Evolutionary conservation across 2,797 vertebrate genomes (phyloP), one percentile per base, ranked within the genome.

Genomic region (Leptodactylus fallax): DNA sequence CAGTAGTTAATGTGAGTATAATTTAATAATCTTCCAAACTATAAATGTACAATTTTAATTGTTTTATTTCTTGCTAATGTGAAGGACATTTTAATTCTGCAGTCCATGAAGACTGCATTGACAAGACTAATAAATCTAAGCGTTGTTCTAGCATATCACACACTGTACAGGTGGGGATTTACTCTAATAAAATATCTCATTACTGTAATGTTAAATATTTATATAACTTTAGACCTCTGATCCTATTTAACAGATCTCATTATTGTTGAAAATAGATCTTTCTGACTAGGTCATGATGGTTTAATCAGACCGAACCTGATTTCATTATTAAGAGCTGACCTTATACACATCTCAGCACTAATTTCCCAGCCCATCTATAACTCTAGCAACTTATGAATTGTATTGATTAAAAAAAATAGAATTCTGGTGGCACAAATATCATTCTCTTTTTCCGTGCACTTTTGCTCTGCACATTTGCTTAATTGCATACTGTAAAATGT

Each of bases 401-500:
- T 81, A 27, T 87, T 81, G 25, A 74, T 81, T 36, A 36, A 69
- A 87, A n/a, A 58, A 65, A 87, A 49, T 76, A 55, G 56, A 72
- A 81, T 60, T 36, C 45, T 82, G 27, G 16, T 77, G 23, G 23
- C 14, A 17, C 67, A 76, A 83, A 67, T 45, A 63, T 79, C 60
- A 47, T 69, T 77, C 71, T 67, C 21, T 56, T 87, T 82, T 77
- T 49, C 79, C 7, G 23, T 83, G 80, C 72, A 77, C 71, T 77
- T 83, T 87, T 87, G 51, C 56, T 87, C 69, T 82, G 58, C 79
- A 82, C 72, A 58, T 83, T 83, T 87, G 49, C 80, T 83, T 87
- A 83, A 87, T 77, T 87, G 81, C 81, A 56, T 60, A 69, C 81
- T 67, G 86, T 83, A 83, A 67, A 58, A 83, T 53, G 25, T 79